These are phyloP conservation scores for Poecile montanus DNA, from an alignment of 2,797 vertebrate genomes.

Conservation along the genomic window DNA sequence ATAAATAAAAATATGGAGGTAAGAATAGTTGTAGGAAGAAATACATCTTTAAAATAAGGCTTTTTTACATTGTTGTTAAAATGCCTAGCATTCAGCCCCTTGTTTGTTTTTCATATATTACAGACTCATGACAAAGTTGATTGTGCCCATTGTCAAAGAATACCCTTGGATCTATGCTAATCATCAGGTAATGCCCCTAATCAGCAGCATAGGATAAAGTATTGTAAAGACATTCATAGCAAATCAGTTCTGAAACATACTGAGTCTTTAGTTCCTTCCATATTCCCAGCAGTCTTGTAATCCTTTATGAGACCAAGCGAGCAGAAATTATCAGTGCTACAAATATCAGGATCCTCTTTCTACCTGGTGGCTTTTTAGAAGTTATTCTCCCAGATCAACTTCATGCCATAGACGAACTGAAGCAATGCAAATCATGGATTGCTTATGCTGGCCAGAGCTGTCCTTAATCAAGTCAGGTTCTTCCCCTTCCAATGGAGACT, in stretches of 20 bases:
- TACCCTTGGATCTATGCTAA: neutral
- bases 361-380: neutral
- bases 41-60: slow-evolving; percentile 41
- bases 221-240: slow-evolving; percentile 35
- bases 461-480: neutral
- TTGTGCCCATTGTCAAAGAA: slow-evolving; percentile 29
- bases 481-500: neutral
- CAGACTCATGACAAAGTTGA: slow-evolving; percentile 22
- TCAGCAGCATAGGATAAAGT: slow-evolving; percentile 46
- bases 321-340: slow-evolving; percentile 14
- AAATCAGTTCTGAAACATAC: slow-evolving; percentile 4
- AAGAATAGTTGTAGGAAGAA: neutral
- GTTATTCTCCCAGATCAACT: neutral
- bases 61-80: slow-evolving; percentile 36
- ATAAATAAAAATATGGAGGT: neutral
- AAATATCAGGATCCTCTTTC: slow-evolving; percentile 10
- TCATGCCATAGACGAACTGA: neutral
- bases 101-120: slow-evolving; percentile 27
- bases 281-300: slow-evolving; percentile 5
- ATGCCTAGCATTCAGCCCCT: slow-evolving; percentile 19
- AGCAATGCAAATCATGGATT: neutral
- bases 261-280: neutral
- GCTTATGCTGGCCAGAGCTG: neutral
- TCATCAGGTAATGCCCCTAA: slow-evolving; percentile 50
- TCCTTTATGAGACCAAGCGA: neutral